Evolutionary conservation across 2,797 vertebrate genomes (phyloP).

Genomic region (Cossypha caffra): DNA sequence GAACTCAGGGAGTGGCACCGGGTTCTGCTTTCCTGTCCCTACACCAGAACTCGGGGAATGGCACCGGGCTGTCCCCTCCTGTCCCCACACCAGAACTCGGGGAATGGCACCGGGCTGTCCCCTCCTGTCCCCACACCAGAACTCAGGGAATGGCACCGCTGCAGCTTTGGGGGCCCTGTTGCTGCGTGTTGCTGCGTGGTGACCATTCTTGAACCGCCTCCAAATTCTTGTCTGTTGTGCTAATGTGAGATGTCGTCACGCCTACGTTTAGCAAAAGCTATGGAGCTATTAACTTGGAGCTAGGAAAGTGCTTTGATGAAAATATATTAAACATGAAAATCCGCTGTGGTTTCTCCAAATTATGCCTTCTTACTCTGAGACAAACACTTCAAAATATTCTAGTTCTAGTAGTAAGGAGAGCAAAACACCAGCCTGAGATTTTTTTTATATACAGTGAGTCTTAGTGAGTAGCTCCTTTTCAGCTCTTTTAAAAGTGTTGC

Average conservation of each 20-base stretch:
- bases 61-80: background rate
- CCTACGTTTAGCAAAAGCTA: conserved; percentile 25
- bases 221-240: conserved; percentile 48
- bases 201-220: conserved; percentile 33
- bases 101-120: background rate
- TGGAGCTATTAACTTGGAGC: background rate
- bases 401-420: background rate
- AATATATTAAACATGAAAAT: background rate
- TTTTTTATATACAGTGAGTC: background rate
- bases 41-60: background rate
- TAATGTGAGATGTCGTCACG: conserved; percentile 44
- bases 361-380: background rate
- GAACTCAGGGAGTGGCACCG: too few relatives aligned
- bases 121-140: rapidly evolving
- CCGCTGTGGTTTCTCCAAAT: background rate
- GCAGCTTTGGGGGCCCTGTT: background rate
- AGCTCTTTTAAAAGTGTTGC: background rate
- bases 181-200: background rate
- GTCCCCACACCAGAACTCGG: background rate
- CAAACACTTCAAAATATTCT: background rate
- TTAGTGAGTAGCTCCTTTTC: background rate
- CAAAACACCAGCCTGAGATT: background rate
- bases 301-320: conserved; percentile 12
- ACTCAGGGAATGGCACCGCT: background rate
- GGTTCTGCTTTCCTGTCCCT: too few relatives aligned